Evolutionary conservation across 2,113 vertebrate species (phyloP).

Genomic region (Echinops telfairi): DNA sequence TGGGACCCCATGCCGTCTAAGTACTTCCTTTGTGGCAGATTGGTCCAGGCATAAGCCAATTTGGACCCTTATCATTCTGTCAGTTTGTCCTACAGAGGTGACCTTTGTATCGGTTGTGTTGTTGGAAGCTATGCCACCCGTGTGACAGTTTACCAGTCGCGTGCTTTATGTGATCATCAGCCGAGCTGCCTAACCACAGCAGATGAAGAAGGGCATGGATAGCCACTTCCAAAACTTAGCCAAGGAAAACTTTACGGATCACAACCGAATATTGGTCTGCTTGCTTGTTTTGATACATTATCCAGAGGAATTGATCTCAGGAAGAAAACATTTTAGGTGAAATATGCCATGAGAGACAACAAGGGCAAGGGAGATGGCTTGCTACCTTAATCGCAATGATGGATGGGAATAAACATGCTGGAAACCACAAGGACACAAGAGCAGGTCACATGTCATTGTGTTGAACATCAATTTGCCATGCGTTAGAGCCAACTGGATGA

Average conservation of each 20-base stretch:
- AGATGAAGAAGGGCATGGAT: too few species aligned
- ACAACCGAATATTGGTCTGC: too few species aligned
- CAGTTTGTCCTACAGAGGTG: too few species aligned
- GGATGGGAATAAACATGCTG: not conserved
- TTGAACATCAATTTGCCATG: not conserved
- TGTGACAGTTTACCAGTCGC: too few species aligned
- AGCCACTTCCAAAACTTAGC: too few species aligned
- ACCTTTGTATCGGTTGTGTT: too few species aligned
- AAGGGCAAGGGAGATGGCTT: not conserved
- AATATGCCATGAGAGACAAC: not conserved
- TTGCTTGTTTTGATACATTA: not conserved
- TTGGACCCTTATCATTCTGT: too few species aligned
- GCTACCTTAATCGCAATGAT: not conserved
- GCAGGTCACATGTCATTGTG: not conserved
- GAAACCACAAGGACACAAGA: not conserved
- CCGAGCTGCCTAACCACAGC: too few species aligned
- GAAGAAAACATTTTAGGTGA: not conserved
- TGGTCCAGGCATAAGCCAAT: conserved; percentile 20
- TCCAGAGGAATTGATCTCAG: not conserved
- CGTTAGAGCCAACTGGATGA: too few species aligned
- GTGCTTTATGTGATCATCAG: too few species aligned
- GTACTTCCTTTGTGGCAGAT: not conserved
- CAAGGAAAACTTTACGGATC: too few species aligned
- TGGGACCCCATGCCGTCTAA: not conserved
- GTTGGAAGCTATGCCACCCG: too few species aligned